Evolutionary conservation across 2,888 invertebrate genomes (phyloP), one percentile per base, ranked within the genome.

Genomic region (Carcina quercana): DNA sequence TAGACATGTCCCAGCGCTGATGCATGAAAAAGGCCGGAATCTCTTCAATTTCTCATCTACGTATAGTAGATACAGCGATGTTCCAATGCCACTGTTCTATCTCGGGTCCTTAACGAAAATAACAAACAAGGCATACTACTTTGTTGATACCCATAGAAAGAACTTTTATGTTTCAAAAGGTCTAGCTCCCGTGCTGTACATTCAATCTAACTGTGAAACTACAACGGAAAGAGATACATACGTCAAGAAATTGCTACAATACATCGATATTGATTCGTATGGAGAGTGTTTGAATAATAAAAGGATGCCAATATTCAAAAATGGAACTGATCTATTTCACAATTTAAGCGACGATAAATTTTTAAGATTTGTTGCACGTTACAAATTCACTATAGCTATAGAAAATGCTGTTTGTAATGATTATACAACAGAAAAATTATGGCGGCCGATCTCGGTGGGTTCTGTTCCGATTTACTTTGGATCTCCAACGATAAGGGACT

Each of bases 351-450:
- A 88, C 19, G 79, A 86, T 7, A 80, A 87, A 12, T 86, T 92
- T 47, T 64, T 91, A 31, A 66, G 72, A 3, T 89, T 91, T 47
- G 79, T 90, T 14, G 86, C 88, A 1, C 84, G 82, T 34, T 95
- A 95, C 59, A 94, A 94, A 67, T 95, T 94, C 64, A 87, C 91
- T n/a, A 74, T 95, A 41, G 88, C 94, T 1, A 89, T 94, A 56
- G 95, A 95, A 70, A 95, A 95, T 74, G 91, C 91, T 0, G 82
- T 90, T 3, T 95, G 95, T 64, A 82, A 91, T 13, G 95, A 95
- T 75, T 95, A 95, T 58, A 87, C 95, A 3, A 94, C 94, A 0
- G 95, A 95, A 65, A 95, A 95, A 62, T 84, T 93, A 45, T 95
- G 95, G 95, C 85, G 94, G 14, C 89, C 95, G 0, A 79, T 95